Conservation (phyloP, 2,113 vertebrate species). For the Acanthochromis polyacanthus region DNA sequence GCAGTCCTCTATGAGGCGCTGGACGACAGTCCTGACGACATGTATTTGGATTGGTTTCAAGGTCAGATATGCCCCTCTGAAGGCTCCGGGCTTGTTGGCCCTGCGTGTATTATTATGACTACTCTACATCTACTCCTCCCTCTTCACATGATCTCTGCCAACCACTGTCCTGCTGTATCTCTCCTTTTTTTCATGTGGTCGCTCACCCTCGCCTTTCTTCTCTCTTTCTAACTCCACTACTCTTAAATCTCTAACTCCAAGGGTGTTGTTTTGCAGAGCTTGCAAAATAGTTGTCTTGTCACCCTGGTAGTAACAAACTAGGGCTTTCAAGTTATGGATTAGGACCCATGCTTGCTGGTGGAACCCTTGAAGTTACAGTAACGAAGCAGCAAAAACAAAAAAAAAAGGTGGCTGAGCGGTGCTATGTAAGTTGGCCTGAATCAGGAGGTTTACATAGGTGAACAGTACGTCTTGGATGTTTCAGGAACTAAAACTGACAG, state of each 20-base stretch:
- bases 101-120: conserved; percentile 48
- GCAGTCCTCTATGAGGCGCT: conserved; percentile 84
- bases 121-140: conserved; percentile 36
- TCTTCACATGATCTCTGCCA: conserved; percentile 41
- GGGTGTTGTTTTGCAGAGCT: conserved; percentile 61
- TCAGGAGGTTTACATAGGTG: conserved; percentile 54
- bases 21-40: conserved; percentile 85
- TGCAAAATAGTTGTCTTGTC: conserved; percentile 42
- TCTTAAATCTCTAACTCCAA: conserved; percentile 49
- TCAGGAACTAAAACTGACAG: conserved; percentile 23
- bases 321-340: conserved; percentile 59
- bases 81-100: conserved; percentile 60
- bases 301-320: conserved; percentile 36
- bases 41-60: conserved; percentile 88
- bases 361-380: conserved; percentile 57
- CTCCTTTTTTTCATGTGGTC: conserved; percentile 49
- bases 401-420: conserved; percentile 41
- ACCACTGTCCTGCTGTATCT: conserved; percentile 58
- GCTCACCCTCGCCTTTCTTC: conserved; percentile 32
- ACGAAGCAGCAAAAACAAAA: conserved; percentile 27
- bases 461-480: conserved; percentile 29
- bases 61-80: conserved; percentile 80
- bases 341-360: conserved; percentile 60
- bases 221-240: conserved; percentile 30
- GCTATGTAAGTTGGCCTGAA: conserved; percentile 51